phyloP scores from a whole-genome alignment of 2,888 invertebrate species.

The Cephus nigrinus region DNA sequence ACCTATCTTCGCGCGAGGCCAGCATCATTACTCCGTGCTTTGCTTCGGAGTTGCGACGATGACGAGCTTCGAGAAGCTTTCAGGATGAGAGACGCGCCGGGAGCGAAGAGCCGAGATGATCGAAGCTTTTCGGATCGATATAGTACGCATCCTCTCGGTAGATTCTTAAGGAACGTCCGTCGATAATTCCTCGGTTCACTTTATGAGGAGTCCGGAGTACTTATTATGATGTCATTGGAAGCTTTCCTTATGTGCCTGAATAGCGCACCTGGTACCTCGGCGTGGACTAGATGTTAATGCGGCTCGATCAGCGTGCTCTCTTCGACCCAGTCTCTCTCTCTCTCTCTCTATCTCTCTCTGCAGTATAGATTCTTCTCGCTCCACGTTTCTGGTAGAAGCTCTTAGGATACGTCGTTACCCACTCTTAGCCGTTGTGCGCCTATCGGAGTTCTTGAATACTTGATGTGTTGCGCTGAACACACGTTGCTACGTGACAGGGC shows the following conservation, averaged over 20 bases:
- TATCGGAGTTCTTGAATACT: slow-evolving; percentile 49
- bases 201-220: neutral
- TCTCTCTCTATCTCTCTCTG: too few species aligned
- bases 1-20: neutral
- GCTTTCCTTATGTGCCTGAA: slow-evolving; percentile 8
- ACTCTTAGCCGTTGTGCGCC: slow-evolving; percentile 38
- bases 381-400: slow-evolving; percentile 10
- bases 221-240: neutral
- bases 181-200: neutral
- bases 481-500: neutral
- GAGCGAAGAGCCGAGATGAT: neutral
- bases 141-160: neutral
- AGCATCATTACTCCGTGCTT: neutral
- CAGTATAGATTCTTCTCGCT: neutral
- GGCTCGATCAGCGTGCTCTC: neutral
- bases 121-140: neutral
- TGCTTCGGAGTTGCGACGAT: neutral
- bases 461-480: slow-evolving; percentile 30
- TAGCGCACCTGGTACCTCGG: slow-evolving; percentile 31
- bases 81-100: neutral
- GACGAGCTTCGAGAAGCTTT: neutral
- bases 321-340: neutral
- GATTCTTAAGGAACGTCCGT: neutral
- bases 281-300: neutral
- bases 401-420: slow-evolving; percentile 32